These are phyloP conservation scores for Charadrius vociferus DNA, from an alignment of 2,113 vertebrate genomes.

Conservation along the genomic window DNA sequence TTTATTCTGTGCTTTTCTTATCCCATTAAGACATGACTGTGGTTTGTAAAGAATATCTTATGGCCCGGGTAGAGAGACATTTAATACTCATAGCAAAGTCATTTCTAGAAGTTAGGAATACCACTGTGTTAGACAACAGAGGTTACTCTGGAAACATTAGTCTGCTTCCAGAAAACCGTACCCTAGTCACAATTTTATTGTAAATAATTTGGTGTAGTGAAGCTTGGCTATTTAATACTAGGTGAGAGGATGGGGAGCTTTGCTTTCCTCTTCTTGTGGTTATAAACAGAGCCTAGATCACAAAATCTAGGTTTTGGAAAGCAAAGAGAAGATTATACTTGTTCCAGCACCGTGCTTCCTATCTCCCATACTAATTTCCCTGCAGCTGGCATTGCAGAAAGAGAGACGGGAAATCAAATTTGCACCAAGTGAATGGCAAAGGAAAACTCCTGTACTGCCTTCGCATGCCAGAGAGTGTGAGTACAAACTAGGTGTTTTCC, in stretches of 20 bases:
- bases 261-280: background rate
- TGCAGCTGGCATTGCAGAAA: background rate
- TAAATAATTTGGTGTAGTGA: background rate
- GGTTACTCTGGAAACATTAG: background rate
- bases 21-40: background rate
- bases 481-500: background rate
- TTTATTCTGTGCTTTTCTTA: background rate
- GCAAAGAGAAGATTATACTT: background rate
- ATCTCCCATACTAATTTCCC: background rate
- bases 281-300: background rate
- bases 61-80: background rate
- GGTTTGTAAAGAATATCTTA: background rate
- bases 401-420: background rate
- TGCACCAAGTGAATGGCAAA: background rate
- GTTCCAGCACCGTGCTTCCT: background rate
- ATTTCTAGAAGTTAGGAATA: background rate
- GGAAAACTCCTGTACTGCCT: background rate
- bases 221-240: background rate
- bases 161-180: background rate
- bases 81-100: background rate
- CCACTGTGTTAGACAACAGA: background rate
- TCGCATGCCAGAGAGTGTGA: background rate
- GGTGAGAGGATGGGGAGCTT: background rate
- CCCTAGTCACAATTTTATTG: fast-evolving
- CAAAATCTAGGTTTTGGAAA: background rate